Evolutionary conservation across 2,797 vertebrate species (phyloP).

Genomic region (Argentina silus): DNA sequence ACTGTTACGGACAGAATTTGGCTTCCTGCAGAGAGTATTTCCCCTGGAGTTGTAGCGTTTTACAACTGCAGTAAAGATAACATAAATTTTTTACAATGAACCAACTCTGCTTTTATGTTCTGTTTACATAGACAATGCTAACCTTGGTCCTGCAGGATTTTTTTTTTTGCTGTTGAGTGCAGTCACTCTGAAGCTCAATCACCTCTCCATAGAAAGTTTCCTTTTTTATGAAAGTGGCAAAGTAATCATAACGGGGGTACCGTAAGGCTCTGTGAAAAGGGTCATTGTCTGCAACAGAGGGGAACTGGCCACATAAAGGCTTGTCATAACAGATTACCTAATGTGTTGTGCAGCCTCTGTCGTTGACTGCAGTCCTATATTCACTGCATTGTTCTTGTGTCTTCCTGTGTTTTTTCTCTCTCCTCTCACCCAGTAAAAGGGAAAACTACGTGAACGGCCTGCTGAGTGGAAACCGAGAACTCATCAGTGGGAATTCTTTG

Average conservation of each 20-base stretch:
- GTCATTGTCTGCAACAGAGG: constrained; percentile 57
- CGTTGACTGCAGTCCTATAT: constrained; percentile 60
- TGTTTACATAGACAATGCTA: constrained; percentile 23
- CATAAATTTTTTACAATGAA: neutral
- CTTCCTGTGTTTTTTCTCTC: constrained; percentile 65
- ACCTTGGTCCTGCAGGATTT: neutral
- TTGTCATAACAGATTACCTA: constrained; percentile 79
- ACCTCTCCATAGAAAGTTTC: constrained; percentile 19
- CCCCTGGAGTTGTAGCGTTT: neutral
- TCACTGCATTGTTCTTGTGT: constrained; percentile 72
- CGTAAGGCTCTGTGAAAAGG: constrained; percentile 45
- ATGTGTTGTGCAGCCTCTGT: constrained; percentile 67
- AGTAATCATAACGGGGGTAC: constrained; percentile 4
- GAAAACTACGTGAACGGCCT: constrained; percentile 57
- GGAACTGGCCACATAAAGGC: constrained; percentile 56
- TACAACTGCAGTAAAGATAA: neutral
- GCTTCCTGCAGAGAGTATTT: neutral
- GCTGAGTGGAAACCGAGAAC: constrained; percentile 45
- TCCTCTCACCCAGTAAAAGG: constrained; percentile 43
- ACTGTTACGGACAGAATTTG: neutral
- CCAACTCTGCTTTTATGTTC: constrained; percentile 4
- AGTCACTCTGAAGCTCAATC: constrained; percentile 7
- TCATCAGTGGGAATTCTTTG: constrained; percentile 17
- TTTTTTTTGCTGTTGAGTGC: neutral
- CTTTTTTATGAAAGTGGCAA: constrained; percentile 22